These are phyloP conservation scores for Drosophila seclusa DNA, from an alignment of 2,888 invertebrate species.

Conservation along the genomic window DNA sequence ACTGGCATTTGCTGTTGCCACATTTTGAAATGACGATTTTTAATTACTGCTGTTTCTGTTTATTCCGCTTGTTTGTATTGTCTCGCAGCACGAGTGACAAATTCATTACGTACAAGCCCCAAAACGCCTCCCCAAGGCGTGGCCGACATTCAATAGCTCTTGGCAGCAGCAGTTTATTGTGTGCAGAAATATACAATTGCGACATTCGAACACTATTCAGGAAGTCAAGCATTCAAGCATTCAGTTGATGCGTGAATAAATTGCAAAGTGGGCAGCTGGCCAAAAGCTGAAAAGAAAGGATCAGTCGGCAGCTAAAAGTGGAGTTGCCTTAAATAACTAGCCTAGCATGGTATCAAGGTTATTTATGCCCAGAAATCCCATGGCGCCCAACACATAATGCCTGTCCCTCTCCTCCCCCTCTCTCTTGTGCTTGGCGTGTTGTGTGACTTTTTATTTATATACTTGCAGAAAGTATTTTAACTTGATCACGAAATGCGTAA, in stretches of 20 bases:
- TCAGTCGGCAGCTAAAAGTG: conserved; percentile 18
- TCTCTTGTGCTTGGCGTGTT: conserved; percentile 3
- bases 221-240: conserved; percentile 19
- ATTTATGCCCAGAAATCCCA: conserved; percentile 42
- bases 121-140: conserved; percentile 40
- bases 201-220: conserved; percentile 18
- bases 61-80: conserved; percentile 17
- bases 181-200: conserved; percentile 25
- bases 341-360: conserved; percentile 65
- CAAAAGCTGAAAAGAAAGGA: conserved; percentile 29
- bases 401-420: conserved; percentile 7
- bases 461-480: background rate
- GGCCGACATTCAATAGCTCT: conserved; percentile 33
- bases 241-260: conserved; percentile 55
- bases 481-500: background rate
- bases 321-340: conserved; percentile 50
- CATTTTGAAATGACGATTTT: conserved; percentile 53
- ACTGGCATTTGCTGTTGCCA: conserved; percentile 21
- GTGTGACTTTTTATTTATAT: conserved; percentile 5
- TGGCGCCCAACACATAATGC: conserved; percentile 15
- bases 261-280: conserved; percentile 54
- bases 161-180: conserved; percentile 18
- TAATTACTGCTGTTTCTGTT: conserved; percentile 67
- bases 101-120: conserved; percentile 63
- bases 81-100: conserved; percentile 54